These are phyloP conservation scores for Lysiphlebus fabarum DNA, from an alignment of 1,140 invertebrate genomes.

Conservation along the genomic window DNA sequence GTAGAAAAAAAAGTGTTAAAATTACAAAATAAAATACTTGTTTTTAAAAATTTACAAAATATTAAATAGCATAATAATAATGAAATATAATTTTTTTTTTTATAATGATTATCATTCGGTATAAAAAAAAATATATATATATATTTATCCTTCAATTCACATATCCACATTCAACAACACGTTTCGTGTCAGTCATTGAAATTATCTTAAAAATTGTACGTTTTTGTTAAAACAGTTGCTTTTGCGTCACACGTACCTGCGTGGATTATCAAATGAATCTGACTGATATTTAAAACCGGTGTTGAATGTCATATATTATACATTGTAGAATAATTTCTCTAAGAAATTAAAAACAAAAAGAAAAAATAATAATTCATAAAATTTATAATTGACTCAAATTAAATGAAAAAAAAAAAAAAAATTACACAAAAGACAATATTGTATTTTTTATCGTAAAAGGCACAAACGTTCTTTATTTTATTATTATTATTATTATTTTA, in stretches of 20 bases:
- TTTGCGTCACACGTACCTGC: constrained; percentile 13
- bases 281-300: neutral
- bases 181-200: constrained; percentile 16
- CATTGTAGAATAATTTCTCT: no score
- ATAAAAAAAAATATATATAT: no score
- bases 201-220: constrained; percentile 10
- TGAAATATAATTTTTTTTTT: constrained; percentile 8
- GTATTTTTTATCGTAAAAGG: constrained; percentile 17
- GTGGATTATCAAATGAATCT: constrained; percentile 1
- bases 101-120: constrained; percentile 8
- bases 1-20: neutral
- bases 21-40: no score
- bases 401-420: neutral
- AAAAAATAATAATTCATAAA: no score
- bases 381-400: no score
- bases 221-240: constrained; percentile 9
- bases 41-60: no score
- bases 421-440: constrained; percentile 3
- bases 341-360: no score
- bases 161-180: constrained; percentile 1
- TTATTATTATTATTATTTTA: constrained; percentile 10
- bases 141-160: constrained; percentile 17
- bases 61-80: no score
- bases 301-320: no score
- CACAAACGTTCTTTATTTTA: constrained; percentile 18